A percentile compares a stretch with the other conserved stretches of the same genome.
These are phyloP conservation scores for Lasioglossum marginatum DNA, from an alignment of 2,888 invertebrate species.

Conservation along the genomic window DNA sequence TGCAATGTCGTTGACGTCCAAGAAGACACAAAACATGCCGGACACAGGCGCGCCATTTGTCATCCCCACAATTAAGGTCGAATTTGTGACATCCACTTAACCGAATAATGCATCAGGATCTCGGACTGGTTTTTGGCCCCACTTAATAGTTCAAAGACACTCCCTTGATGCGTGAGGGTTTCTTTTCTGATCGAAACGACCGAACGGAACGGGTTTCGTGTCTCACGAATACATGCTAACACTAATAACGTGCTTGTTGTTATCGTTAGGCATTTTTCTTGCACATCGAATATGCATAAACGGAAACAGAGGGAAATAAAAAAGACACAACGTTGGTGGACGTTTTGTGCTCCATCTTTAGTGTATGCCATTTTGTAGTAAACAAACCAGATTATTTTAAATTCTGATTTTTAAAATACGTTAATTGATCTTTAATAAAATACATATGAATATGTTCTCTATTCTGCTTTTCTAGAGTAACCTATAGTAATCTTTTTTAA, in stretches of 20 bases:
- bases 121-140: constrained; percentile 72
- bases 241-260: background rate
- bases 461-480: too few species aligned
- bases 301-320: background rate
- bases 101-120: constrained; percentile 76
- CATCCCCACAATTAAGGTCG: constrained; percentile 80
- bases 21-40: constrained; percentile 64
- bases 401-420: too few species aligned
- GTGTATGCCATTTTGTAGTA: too few species aligned
- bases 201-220: constrained; percentile 50
- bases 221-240: constrained; percentile 46
- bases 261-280: background rate
- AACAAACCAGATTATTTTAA: too few species aligned
- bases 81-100: constrained; percentile 82
- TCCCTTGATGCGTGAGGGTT: constrained; percentile 33
- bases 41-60: constrained; percentile 76
- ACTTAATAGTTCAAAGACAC: constrained; percentile 61
- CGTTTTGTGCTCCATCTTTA: too few species aligned
- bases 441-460: too few species aligned
- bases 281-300: background rate
- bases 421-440: too few species aligned
- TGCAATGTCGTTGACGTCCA: constrained; percentile 64
- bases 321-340: background rate
- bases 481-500: too few species aligned
- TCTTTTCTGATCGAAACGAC: constrained; percentile 4